Conservation (phyloP, 2,888 invertebrate species). For the Drosophila gaucha region DNA sequence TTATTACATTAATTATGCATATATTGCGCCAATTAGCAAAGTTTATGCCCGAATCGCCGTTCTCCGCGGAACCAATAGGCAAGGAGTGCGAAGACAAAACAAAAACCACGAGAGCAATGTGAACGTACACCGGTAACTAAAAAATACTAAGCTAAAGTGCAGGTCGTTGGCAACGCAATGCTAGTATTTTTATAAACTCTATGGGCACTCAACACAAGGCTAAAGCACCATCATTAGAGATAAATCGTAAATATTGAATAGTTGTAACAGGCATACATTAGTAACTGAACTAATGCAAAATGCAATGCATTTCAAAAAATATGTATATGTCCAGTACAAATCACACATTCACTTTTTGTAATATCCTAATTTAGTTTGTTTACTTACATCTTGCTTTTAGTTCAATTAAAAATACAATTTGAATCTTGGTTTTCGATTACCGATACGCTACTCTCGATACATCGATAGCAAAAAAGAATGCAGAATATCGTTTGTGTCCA, state of each 20-base stretch:
- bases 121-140: conserved; percentile 11
- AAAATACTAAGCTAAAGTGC: conserved; percentile 11
- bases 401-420: not conserved
- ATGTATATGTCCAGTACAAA: too few species aligned
- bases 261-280: not conserved
- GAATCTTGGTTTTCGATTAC: conserved; percentile 7
- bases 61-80: conserved; percentile 50
- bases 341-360: not conserved
- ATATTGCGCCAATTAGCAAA: conserved; percentile 44
- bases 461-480: conserved; percentile 20
- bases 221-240: not conserved
- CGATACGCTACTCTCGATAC: not conserved
- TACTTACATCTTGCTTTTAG: not conserved
- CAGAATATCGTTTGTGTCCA: conserved; percentile 26
- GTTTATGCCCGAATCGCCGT: conserved; percentile 51
- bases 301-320: not conserved
- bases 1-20: conserved; percentile 61
- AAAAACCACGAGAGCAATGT: conserved; percentile 56
- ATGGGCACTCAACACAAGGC: not conserved
- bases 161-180: conserved; percentile 19
- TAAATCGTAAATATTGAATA: not conserved
- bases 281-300: not conserved
- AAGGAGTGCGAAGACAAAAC: conserved; percentile 62
- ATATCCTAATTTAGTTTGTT: not conserved
- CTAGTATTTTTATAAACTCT: not conserved